phyloP scores from a whole-genome alignment of 2,888 invertebrate species.

The Xiphydria camelus region DNA sequence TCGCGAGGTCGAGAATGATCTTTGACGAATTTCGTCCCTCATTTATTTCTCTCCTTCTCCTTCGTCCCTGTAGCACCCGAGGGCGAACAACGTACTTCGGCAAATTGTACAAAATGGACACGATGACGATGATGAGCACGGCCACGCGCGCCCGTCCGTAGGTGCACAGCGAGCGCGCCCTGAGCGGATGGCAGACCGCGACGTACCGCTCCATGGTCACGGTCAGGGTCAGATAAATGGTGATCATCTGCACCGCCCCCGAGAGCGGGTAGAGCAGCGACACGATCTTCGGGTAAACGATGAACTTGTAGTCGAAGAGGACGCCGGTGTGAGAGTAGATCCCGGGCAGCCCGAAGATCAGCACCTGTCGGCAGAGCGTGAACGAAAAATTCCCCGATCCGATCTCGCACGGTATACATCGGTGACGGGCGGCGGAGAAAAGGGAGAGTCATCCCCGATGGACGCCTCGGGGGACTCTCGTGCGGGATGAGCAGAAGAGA shows the following conservation, averaged over 20 bases:
- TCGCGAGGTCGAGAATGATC: too few relatives aligned
- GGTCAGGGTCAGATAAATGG: slow-evolving; percentile 88
- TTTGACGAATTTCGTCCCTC: too few relatives aligned
- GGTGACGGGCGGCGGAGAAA: too few relatives aligned
- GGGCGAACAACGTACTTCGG: slow-evolving; percentile 62
- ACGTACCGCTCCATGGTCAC: slow-evolving; percentile 94
- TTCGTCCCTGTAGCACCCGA: too few relatives aligned
- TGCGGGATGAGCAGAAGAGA: too few relatives aligned
- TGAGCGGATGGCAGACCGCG: slow-evolving; percentile 88
- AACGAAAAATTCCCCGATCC: too few relatives aligned
- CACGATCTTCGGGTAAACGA: slow-evolving; percentile 79
- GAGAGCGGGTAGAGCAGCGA: slow-evolving; percentile 82
- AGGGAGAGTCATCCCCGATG: too few relatives aligned
- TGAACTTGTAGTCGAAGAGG: slow-evolving; percentile 77
- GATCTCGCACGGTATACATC: too few relatives aligned
- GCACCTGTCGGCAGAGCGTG: too few relatives aligned
- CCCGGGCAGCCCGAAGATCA: slow-evolving; percentile 85
- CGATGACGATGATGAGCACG: slow-evolving; percentile 78
- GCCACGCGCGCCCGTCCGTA: slow-evolving; percentile 84
- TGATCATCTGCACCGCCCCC: slow-evolving; percentile 87
- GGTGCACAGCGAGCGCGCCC: slow-evolving; percentile 88
- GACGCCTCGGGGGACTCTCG: too few relatives aligned
- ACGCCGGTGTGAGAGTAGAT: slow-evolving; percentile 81
- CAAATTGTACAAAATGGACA: slow-evolving; percentile 84
- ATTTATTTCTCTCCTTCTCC: too few relatives aligned